Base-by-base conservation (phyloP, 2,113 vertebrate genomes). In the Cynoglossus semilaevis region DNA sequence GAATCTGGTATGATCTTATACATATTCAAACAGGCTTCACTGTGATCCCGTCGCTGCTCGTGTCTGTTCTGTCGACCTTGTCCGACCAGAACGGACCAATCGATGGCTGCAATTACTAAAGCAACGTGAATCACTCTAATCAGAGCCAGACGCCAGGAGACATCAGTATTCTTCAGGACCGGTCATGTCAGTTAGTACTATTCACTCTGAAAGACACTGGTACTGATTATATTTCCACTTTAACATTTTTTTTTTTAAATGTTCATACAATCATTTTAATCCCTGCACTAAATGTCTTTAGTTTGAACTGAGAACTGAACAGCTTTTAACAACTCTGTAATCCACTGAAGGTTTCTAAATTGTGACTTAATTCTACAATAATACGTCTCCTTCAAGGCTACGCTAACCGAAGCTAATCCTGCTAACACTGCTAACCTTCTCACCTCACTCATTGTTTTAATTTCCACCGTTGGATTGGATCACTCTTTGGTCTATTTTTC, bases 91-190 rank as follows among this genome's bases (percentile, higher is more conserved):
- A 50, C 49, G 51, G 53, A 17, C 72, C 41, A 73, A 83, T 86
- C 84, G 50, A 84, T 82, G 53, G 17, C 54, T 72, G 70, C 71
- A 74, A 82, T 81, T 78, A 84, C 77, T 81, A 77, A 35, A 67
- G 70, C 57, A 59, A 80, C 63, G 72, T 53, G 65, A 84, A 64
- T 75, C 79, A 77, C 76, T 83, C 64, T 75, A 60, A 77, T 79
- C 76, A 22, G 68, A 67, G 46, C 40, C 17, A 15, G 68, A 77
- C 70, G 84, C 76, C 75, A 75, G 60, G 36, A 41, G 55, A 46
- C 51, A 67, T 77, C 55, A 75, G 70, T 74, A 75, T 79, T 76
- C 63, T 63, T 56, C 38, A 70, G 58, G 58, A 67, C 65, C 55
- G 42, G 52, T 69, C 71, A 70, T 44, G 49, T 57, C 61, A 18